Conservation (phyloP, 2,797 vertebrate species). For the Zalophus californianus region DNA sequence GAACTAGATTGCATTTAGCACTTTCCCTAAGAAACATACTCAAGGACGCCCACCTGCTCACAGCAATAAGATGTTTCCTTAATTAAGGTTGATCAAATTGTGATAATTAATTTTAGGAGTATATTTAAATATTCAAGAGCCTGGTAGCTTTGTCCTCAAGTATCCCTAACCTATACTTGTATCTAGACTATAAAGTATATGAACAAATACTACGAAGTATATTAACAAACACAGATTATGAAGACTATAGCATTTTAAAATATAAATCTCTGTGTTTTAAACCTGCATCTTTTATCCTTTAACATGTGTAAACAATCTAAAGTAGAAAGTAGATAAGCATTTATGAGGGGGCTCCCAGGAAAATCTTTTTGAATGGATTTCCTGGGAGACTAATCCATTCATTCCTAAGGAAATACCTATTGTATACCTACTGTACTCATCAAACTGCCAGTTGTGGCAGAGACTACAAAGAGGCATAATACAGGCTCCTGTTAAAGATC, state of each 20-base stretch:
- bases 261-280: slow-evolving; percentile 37
- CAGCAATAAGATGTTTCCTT: neutral
- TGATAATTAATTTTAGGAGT: slow-evolving; percentile 54
- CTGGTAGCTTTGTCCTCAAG: slow-evolving; percentile 31
- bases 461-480: neutral
- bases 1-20: neutral
- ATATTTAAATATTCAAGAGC: slow-evolving; percentile 24
- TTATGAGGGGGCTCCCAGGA: neutral
- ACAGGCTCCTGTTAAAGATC: slow-evolving; percentile 7
- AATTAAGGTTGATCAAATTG: slow-evolving; percentile 21
- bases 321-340: slow-evolving; percentile 13
- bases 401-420: slow-evolving; percentile 3
- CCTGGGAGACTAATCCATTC: slow-evolving; percentile 24
- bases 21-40: neutral
- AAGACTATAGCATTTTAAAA: slow-evolving; percentile 42
- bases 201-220: neutral
- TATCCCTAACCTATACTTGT: slow-evolving; percentile 50
- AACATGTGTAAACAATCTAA: neutral
- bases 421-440: neutral
- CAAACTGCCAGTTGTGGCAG: neutral
- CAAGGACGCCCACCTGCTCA: slow-evolving; percentile 34
- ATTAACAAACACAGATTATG: slow-evolving; percentile 1
- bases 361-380: slow-evolving; percentile 60
- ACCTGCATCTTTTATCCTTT: slow-evolving; percentile 8
- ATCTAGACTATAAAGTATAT: neutral